These are phyloP conservation scores for Choloepus hoffmanni DNA, from an alignment of 2,113 vertebrate species.

Conservation along the genomic window DNA sequence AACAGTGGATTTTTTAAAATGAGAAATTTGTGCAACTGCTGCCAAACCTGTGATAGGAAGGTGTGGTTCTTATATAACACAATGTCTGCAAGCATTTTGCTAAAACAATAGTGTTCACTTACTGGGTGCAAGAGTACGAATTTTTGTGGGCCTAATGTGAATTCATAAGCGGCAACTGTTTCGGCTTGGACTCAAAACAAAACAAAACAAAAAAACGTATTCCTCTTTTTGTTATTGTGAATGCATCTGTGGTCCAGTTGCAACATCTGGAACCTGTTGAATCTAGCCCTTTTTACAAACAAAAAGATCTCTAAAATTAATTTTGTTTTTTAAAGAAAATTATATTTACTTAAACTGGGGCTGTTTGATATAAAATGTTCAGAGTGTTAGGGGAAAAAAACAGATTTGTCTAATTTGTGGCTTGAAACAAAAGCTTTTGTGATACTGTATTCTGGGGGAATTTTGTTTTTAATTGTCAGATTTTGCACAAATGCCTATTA, in stretches of 20 bases:
- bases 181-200: conserved; percentile 44
- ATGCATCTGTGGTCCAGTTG: conserved; percentile 56
- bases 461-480: conserved; percentile 61
- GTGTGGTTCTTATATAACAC: neutral
- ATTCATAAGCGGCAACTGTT: conserved; percentile 36
- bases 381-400: conserved; percentile 55
- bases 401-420: conserved; percentile 54
- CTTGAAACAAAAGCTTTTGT: conserved; percentile 67
- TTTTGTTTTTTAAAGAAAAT: conserved; percentile 62
- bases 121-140: neutral
- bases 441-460: conserved; percentile 23
- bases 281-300: conserved; percentile 56
- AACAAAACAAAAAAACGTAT: neutral
- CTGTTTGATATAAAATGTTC: conserved; percentile 63
- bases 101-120: conserved; percentile 55
- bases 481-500: conserved; percentile 54
- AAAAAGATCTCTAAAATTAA: conserved; percentile 70
- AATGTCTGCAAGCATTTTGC: neutral
- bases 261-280: conserved; percentile 64
- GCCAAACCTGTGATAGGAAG: neutral
- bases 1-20: neutral
- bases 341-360: conserved; percentile 63
- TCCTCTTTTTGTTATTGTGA: conserved; percentile 46
- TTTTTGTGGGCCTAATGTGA: neutral
- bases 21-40: neutral